Conservation (phyloP, 2,113 vertebrate species). For the Percina caprodes region DNA sequence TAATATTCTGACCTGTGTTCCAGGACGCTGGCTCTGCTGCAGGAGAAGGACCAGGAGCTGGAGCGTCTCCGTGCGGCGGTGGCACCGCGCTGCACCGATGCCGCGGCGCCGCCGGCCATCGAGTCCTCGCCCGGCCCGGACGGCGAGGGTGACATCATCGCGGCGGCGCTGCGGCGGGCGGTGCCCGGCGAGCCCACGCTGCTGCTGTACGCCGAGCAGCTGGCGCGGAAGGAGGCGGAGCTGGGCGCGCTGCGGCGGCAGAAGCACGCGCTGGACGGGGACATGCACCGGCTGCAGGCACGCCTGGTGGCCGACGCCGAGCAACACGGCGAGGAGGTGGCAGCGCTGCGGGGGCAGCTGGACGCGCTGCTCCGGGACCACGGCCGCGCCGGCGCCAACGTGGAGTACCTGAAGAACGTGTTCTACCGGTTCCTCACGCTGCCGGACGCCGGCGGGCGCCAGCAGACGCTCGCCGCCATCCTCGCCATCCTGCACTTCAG, state of each 20-base stretch:
- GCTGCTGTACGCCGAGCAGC: conserved; percentile 92
- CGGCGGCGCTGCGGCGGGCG: conserved; percentile 78
- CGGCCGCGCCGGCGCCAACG: conserved; percentile 92
- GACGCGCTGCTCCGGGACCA: conserved; percentile 88
- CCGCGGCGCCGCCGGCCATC: accelerated
- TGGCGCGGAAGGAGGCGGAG: conserved; percentile 93
- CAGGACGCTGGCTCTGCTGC: conserved; percentile 84
- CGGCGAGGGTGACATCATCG: conserved; percentile 77
- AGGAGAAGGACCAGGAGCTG: conserved; percentile 93
- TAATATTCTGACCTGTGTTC: too few species aligned
- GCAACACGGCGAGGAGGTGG: conserved; percentile 83
- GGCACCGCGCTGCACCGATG: conserved; percentile 11
- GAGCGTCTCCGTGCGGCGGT: conserved; percentile 83
- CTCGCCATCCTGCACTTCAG: conserved; percentile 95
- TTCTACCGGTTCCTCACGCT: conserved; percentile 92
- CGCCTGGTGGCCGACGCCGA: conserved; percentile 83
- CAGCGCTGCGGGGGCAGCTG: conserved; percentile 76
- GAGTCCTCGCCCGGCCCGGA: conserved; percentile 21
- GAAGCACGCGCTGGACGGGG: conserved; percentile 87
- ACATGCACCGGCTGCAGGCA: conserved; percentile 87
- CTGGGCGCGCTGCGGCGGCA: conserved; percentile 84
- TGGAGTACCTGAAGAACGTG: conserved; percentile 98
- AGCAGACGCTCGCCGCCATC: conserved; percentile 94
- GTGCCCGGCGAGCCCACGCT: conserved; percentile 86
- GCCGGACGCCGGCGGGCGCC: conserved; percentile 87